phyloP scores from a whole-genome alignment of 2,888 invertebrate genomes.

The Orthonevra nobilis region DNA sequence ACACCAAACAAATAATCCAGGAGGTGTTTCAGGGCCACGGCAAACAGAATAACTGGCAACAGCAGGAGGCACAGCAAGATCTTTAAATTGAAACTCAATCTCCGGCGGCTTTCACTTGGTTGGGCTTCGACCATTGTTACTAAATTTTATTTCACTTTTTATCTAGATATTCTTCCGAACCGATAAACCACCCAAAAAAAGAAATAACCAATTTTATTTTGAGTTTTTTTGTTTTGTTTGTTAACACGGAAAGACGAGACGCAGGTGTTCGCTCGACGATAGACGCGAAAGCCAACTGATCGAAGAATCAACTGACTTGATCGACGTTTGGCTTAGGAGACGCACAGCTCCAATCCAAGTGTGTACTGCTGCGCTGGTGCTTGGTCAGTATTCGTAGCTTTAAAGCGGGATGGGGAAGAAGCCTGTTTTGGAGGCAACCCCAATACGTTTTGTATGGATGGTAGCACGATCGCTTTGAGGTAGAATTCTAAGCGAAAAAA shows the following conservation, averaged over 20 bases:
- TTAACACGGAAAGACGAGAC: too few relatives aligned
- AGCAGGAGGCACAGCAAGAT: conserved; percentile 75
- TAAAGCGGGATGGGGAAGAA: conserved; percentile 42
- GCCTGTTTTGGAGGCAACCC: conserved; percentile 35
- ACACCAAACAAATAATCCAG: conserved; percentile 77
- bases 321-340: conserved; percentile 62
- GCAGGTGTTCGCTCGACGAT: conserved; percentile 54
- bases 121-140: conserved; percentile 51
- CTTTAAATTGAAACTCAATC: conserved; percentile 76
- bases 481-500: conserved; percentile 9
- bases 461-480: neutral
- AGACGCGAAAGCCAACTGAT: conserved; percentile 64
- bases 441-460: conserved; percentile 11
- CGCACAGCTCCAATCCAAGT: conserved; percentile 44
- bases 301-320: conserved; percentile 58
- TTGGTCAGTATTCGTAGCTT: conserved; percentile 31
- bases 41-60: conserved; percentile 76
- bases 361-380: conserved; percentile 4
- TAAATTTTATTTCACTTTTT: conserved; percentile 15
- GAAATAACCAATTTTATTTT: too few relatives aligned
- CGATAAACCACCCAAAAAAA: too few relatives aligned
- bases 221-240: too few relatives aligned
- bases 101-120: conserved; percentile 51
- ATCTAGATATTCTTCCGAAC: conserved; percentile 22
- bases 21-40: conserved; percentile 77